Evolutionary conservation across 2,113 vertebrate genomes (phyloP).

Genomic region (Nyctereutes procyonoides): DNA sequence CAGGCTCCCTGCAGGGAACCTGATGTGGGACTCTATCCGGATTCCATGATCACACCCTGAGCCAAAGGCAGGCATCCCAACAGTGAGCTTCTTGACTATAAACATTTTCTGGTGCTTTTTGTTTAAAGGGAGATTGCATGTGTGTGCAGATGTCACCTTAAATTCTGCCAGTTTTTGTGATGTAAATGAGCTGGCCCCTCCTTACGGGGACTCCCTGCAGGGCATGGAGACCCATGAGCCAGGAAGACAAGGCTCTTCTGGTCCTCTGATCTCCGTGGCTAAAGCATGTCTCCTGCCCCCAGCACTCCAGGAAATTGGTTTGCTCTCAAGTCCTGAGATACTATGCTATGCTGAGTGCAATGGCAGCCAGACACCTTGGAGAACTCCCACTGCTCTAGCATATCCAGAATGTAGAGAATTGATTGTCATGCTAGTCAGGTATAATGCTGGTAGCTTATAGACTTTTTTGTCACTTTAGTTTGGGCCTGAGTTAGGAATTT

Average conservation of each 20-base stretch:
- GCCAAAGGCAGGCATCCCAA: too few species aligned
- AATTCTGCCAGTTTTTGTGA: constrained; percentile 11
- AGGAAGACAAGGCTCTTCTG: not conserved
- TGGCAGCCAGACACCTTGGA: not conserved
- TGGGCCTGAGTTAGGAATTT: not conserved
- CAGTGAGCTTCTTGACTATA: not conserved
- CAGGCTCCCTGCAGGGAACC: too few species aligned
- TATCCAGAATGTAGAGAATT: not conserved
- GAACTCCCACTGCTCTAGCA: not conserved
- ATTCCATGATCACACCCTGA: too few species aligned
- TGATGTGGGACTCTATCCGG: too few species aligned
- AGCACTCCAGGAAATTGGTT: not conserved
- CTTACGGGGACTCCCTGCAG: not conserved
- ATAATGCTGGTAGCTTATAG: not conserved
- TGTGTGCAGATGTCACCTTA: not conserved
- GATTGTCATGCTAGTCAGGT: not conserved
- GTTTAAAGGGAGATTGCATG: not conserved
- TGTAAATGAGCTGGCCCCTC: not conserved
- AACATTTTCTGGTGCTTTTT: constrained; percentile 22
- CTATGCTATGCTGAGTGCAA: not conserved
- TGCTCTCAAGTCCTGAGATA: not conserved
- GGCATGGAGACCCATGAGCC: not conserved
- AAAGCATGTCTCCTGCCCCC: not conserved
- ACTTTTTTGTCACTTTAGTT: not conserved
- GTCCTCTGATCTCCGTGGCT: not conserved